Evolutionary conservation across 2,888 invertebrate species (phyloP).

Genomic region (Lasius fuliginosus): DNA sequence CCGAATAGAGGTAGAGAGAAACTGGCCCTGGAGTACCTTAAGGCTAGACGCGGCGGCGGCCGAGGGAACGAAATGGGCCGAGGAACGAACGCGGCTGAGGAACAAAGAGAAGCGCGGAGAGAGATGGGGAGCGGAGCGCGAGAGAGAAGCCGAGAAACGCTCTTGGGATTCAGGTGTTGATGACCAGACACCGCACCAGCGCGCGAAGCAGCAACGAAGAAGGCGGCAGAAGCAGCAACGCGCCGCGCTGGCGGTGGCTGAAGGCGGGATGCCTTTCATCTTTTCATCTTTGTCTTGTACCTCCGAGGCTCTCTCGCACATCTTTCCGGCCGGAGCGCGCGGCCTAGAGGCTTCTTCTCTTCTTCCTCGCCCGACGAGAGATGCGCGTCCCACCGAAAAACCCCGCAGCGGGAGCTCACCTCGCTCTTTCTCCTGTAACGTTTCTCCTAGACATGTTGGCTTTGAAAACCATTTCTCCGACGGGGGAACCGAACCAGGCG

Average conservation of each 20-base stretch:
- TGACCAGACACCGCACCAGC: conserved; percentile 72
- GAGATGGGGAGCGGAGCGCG: conserved; percentile 4
- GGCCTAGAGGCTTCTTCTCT: conserved; percentile 33
- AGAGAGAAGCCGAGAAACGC: conserved; percentile 30
- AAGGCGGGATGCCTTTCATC: conserved; percentile 85
- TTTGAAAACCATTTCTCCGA: background rate
- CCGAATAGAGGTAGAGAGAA: conserved; percentile 59
- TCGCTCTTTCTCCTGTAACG: conserved; percentile 17
- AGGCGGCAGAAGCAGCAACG: conserved; percentile 61
- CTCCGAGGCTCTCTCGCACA: conserved; percentile 56
- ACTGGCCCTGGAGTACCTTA: conserved; percentile 60
- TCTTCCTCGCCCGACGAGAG: conserved; percentile 21
- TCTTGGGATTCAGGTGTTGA: conserved; percentile 73
- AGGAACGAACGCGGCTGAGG: conserved; percentile 21
- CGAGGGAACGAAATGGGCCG: conserved; percentile 54
- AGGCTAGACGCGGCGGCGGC: conserved; percentile 59
- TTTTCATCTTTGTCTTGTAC: conserved; percentile 81
- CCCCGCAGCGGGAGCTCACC: conserved; percentile 36
- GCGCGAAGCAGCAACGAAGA: conserved; percentile 57
- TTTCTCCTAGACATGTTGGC: conserved; percentile 34
- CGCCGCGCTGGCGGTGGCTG: conserved; percentile 80
- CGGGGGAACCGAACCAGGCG: background rate
- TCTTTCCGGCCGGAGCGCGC: conserved; percentile 39
- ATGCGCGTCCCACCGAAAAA: conserved; percentile 39
- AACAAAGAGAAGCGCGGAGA: conserved; percentile 38